Base-by-base conservation (phyloP, 2,797 vertebrate genomes). In the Phoebastria nigripes region DNA sequence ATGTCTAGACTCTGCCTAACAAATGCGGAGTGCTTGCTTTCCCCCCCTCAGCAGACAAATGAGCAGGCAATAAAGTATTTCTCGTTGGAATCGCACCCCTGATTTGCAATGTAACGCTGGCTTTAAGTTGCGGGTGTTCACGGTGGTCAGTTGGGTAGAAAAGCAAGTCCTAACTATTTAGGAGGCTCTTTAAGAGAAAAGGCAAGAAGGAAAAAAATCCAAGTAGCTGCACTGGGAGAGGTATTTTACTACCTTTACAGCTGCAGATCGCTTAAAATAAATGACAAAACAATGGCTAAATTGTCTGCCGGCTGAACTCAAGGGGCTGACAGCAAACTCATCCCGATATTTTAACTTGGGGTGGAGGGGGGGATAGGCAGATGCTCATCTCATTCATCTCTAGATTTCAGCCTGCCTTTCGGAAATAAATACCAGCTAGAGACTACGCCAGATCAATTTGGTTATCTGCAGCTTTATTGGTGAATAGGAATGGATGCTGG, bases 1-100 rank as follows among this genome's bases (percentile, higher is more conserved):
- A 81, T 91, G 97, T 96, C 92, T 94, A 96, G 94, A 87, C 94
- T 96, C 66, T 44, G 70, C 78, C 83, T 94, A 97, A 97, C 92
- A 97, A 97, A 97, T 77, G 90, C 89, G 33, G 76, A 94, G 82
- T 44, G 87, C 87, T 81, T 91, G 39, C 52, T 13, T n/a, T 49
- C 58, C 89, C 94, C 86, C 29, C 16, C 24, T 24, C 47, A 44
- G 67, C 59, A 94, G 46, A 78, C 85, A 93, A 94, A 94, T 82
- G 58, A 97, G 80, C 71, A 84, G 79, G 85, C 97, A 94, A 96
- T 92, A 95, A 95, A 96, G 73, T 90, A 94, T 83, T 96, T 96
- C 88, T 94, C 71, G 78, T 97, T 82, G 92, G 90, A 91, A 92
- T 89, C 56, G 69, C 91, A 94, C 67, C 84, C 87, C 70, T 76